Conservation (phyloP, 2,113 vertebrate genomes). For the Psophia crepitans region DNA sequence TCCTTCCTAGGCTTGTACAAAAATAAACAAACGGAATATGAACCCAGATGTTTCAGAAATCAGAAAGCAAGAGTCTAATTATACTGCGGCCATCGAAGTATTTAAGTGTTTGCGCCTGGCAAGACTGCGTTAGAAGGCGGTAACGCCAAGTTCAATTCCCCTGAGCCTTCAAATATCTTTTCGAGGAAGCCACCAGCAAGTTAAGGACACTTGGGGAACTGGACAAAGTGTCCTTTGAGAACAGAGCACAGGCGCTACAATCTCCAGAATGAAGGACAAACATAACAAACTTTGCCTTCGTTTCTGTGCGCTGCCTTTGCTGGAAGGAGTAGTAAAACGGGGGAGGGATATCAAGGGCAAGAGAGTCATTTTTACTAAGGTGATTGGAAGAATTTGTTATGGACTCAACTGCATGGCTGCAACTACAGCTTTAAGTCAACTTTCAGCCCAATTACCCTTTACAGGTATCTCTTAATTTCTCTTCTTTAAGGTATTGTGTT, state of each 20-base stretch:
- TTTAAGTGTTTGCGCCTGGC: not conserved
- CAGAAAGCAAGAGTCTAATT: not conserved
- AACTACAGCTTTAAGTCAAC: not conserved
- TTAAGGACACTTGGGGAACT: not conserved
- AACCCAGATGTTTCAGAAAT: conserved; percentile 1
- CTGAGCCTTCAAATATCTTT: not conserved
- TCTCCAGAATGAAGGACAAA: not conserved
- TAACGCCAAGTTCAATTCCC: not conserved
- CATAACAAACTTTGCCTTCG: not conserved
- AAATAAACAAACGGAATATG: not conserved
- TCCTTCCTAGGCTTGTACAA: not conserved
- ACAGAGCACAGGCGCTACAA: not conserved
- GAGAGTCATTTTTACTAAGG: not conserved
- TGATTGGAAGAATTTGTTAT: accelerated
- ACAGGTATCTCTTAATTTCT: not conserved
- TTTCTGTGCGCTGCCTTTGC: not conserved
- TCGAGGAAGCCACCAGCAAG: conserved; percentile 22
- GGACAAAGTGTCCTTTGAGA: conserved; percentile 35
- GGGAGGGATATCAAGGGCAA: not conserved
- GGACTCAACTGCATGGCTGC: accelerated
- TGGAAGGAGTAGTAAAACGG: not conserved
- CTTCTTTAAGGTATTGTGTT: accelerated
- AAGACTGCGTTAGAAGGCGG: not conserved
- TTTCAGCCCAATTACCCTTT: not conserved
- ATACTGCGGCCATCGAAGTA: not conserved